A percentile compares a stretch with the other conserved stretches of the same genome.
Conservation (phyloP, 2,797 vertebrate species). For the Babyrousa celebensis region DNA sequence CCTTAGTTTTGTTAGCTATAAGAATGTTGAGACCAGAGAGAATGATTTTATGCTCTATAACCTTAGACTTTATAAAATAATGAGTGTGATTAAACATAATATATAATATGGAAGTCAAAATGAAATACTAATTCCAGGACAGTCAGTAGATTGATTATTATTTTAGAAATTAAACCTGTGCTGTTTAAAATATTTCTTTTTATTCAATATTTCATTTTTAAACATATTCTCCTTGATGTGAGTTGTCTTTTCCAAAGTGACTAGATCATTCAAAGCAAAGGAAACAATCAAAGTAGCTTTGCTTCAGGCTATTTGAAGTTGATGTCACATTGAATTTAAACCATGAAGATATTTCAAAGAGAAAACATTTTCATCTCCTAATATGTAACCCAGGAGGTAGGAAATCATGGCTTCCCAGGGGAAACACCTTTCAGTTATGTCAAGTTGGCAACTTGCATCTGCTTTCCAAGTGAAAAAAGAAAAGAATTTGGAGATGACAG, state of each 20-base stretch:
- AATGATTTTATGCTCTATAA: neutral
- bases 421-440: constrained; percentile 46
- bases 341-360: constrained; percentile 71
- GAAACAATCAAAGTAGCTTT: constrained; percentile 63
- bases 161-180: neutral
- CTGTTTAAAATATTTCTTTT: constrained; percentile 12
- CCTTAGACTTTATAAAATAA: neutral
- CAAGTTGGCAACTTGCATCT: constrained; percentile 57
- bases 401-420: constrained; percentile 37
- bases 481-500: neutral
- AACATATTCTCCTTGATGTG: constrained; percentile 37
- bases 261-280: constrained; percentile 63
- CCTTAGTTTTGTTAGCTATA: neutral
- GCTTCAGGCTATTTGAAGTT: constrained; percentile 77
- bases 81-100: neutral
- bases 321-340: constrained; percentile 77
- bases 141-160: neutral
- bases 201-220: constrained; percentile 65
- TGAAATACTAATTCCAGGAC: neutral
- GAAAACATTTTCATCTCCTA: constrained; percentile 72
- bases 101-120: constrained; percentile 14
- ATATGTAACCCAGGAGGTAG: neutral
- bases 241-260: constrained; percentile 60
- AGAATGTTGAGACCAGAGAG: neutral
- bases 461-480: constrained; percentile 66